Percentiles rank a stretch among this genome's conserved stretches.
phyloP scores from a whole-genome alignment of 2,797 vertebrate species.

The Enteromius anoplus region DNA sequence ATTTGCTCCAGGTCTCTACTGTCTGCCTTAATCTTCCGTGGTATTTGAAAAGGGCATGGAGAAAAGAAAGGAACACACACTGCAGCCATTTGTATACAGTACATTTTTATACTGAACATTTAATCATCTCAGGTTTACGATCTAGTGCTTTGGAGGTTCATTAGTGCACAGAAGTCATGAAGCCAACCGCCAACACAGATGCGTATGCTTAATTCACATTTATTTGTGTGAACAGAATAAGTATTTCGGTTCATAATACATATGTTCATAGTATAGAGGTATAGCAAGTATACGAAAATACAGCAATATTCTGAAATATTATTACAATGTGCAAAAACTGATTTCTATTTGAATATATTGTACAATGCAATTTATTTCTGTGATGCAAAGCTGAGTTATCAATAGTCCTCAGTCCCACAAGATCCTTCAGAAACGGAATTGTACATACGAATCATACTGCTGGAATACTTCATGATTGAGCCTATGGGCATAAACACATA shows the following conservation, averaged over 20 bases:
- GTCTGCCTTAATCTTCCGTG: constrained; percentile 65
- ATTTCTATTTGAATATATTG: not conserved
- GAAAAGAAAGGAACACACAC: constrained; percentile 64
- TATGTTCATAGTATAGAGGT: too few relatives aligned
- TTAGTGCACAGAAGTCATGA: not conserved
- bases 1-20: constrained; percentile 18
- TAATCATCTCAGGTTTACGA: not conserved
- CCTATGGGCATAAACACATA: constrained; percentile 13
- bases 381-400: not conserved
- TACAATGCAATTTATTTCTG: not conserved
- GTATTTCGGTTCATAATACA: not conserved
- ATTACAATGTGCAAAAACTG: not conserved
- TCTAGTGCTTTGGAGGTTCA: constrained; percentile 7
- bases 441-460: not conserved
- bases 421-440: not conserved
- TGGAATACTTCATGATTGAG: constrained; percentile 11
- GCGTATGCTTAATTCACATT: not conserved
- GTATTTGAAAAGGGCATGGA: constrained; percentile 76
- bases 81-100: constrained; percentile 70
- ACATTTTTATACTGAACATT: constrained; percentile 49
- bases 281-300: not conserved
- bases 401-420: not conserved
- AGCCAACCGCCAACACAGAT: not conserved
- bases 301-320: not conserved
- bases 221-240: not conserved